Evolutionary conservation across 2,797 vertebrate genomes (phyloP), one percentile per base, ranked within the genome.

Genomic region (Aldrovandia affinis): DNA sequence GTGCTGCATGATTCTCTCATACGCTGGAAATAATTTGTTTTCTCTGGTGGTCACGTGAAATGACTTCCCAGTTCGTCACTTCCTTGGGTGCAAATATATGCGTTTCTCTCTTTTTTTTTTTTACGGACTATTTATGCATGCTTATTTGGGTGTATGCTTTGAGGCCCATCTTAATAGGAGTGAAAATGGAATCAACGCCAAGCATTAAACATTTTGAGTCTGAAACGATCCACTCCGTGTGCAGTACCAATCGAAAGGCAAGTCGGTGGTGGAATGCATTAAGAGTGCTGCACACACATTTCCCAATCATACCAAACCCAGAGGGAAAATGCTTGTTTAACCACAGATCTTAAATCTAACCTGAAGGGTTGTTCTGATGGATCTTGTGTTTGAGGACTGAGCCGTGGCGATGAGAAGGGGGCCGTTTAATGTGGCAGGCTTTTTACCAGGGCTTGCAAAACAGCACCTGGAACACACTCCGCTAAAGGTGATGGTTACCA

Each of bases 31-130:
- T 28, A 39, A 78, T 90, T 88, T 65, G 83, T 87, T 57, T 82
- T 87, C 63, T 89, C 92, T 88, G 88, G 87, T 89, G 88, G 92
- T 90, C 85, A 88, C 85, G 75, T 88, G 86, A 88, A 86, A 85
- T 84, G 55, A 77, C 39, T 78, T 36, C 42, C 70, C 54, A 42
- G 68, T 73, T 39, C 12, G 15, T 33, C 30, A 33, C 79, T 85
- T 79, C 39, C 42, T 42, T 25, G 39, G 70, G 9, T 68, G 10
- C 39, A 77, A 77, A n/a, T 44, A 10, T 20, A 44, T n/a, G 15
- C 28, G 3, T 68, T 68, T 59, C n/a, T n/a, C n/a, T n/a, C n/a
- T n/a, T n/a, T n/a, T n/a, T n/a, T n/a, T n/a, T n/a, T n/a, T n/a
- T n/a, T n/a, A n/a, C n/a, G n/a, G n/a, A 59, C 9, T 59, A 30